A percentile compares a stretch with the other conserved stretches of the same genome.
phyloP scores from a whole-genome alignment of 2,113 vertebrate genomes.

The Aegypius monachus region DNA sequence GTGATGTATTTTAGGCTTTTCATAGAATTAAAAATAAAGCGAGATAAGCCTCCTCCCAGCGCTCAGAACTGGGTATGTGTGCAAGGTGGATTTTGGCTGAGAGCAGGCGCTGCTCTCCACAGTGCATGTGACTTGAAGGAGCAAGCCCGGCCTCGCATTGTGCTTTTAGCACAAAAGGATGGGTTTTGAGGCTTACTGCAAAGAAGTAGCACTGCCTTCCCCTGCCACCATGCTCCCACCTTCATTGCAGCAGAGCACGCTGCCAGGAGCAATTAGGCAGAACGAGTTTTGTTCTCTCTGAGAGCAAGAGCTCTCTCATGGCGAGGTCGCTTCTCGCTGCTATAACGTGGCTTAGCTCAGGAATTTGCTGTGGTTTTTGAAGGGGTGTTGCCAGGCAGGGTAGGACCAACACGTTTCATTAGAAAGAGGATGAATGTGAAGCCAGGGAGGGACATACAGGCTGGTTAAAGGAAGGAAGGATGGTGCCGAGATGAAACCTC shows the following conservation, averaged over 20 bases:
- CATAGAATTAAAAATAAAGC: not conserved
- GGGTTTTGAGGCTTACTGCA: not conserved
- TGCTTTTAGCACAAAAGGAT: conserved; percentile 3
- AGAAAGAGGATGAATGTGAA: not conserved
- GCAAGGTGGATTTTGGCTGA: not conserved
- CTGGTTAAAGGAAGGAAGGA: not conserved
- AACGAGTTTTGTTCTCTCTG: not conserved
- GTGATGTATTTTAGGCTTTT: not conserved
- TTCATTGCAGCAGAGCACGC: not conserved
- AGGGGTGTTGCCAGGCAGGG: not conserved
- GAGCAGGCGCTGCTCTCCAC: not conserved
- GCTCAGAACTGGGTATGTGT: rapidly evolving
- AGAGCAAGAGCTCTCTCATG: not conserved
- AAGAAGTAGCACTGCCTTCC: not conserved
- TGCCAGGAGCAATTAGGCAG: conserved; percentile 21
- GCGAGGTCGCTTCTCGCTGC: not conserved
- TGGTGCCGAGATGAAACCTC: not conserved
- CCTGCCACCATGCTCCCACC: not conserved
- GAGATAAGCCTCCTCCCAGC: not conserved
- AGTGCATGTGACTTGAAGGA: not conserved
- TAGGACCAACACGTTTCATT: not conserved
- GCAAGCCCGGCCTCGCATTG: not conserved
- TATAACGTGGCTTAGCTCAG: not conserved
- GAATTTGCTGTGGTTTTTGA: not conserved
- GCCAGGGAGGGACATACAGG: no score